Evolutionary conservation across 2,888 invertebrate species (phyloP).

Genomic region (Mactromeris polynyma): DNA sequence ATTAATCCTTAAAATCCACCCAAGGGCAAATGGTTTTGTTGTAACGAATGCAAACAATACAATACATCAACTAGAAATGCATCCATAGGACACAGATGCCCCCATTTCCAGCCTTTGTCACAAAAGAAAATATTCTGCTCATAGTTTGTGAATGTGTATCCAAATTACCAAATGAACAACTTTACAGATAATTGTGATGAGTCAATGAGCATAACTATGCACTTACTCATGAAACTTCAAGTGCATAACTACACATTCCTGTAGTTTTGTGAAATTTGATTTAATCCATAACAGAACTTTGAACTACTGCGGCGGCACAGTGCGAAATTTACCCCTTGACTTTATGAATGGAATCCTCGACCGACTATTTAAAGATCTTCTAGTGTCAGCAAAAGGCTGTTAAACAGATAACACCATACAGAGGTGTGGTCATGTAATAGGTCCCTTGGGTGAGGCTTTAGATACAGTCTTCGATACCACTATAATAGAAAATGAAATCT

Average conservation of each 20-base stretch:
- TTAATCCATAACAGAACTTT: constrained; percentile 59
- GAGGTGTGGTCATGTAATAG: constrained; percentile 29
- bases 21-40: constrained; percentile 59
- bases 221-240: too few relatives aligned
- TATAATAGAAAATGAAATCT: constrained; percentile 49
- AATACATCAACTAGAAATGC: neutral
- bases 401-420: constrained; percentile 47
- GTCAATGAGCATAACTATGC: too few relatives aligned
- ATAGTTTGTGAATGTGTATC: too few relatives aligned
- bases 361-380: constrained; percentile 58
- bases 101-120: too few relatives aligned
- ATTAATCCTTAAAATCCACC: constrained; percentile 48
- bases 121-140: too few relatives aligned
- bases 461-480: constrained; percentile 42
- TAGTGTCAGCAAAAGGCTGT: constrained; percentile 45
- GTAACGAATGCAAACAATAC: constrained; percentile 37
- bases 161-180: constrained; percentile 66
- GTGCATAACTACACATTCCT: constrained; percentile 56
- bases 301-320: constrained; percentile 66
- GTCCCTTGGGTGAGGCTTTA: constrained; percentile 49
- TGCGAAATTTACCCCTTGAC: constrained; percentile 64
- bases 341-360: constrained; percentile 69
- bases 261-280: constrained; percentile 45
- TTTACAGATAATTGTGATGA: too few relatives aligned
- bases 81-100: too few relatives aligned